phyloP scores from a whole-genome alignment of 2,888 invertebrate genomes.

The Sarcophaga caerulescens region DNA sequence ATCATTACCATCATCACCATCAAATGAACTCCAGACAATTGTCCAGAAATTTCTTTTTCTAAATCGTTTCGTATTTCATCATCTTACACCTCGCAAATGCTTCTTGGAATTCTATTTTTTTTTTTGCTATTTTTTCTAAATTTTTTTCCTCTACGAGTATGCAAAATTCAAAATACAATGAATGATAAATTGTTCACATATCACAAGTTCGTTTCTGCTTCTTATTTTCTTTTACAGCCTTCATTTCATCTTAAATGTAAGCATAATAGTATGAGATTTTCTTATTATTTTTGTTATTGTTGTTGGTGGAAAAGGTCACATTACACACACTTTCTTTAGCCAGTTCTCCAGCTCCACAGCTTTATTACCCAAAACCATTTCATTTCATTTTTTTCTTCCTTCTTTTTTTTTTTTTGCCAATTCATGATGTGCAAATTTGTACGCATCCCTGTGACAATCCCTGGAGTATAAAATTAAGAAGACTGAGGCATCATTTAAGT shows the following conservation, averaged over 20 bases:
- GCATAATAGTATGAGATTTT: slow-evolving; percentile 45
- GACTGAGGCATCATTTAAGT: slow-evolving; percentile 53
- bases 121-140: slow-evolving; percentile 12
- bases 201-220: slow-evolving; percentile 37
- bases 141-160: too few relatives aligned
- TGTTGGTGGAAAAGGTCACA: slow-evolving; percentile 57
- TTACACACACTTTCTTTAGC: slow-evolving; percentile 41
- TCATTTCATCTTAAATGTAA: slow-evolving; percentile 9
- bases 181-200: slow-evolving; percentile 68
- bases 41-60: slow-evolving; percentile 50
- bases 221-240: not conserved
- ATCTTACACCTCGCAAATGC: not conserved
- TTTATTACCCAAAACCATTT: slow-evolving; percentile 43
- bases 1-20: not conserved
- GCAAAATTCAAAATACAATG: slow-evolving; percentile 52
- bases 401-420: slow-evolving; percentile 32
- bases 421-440: slow-evolving; percentile 68
- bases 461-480: slow-evolving; percentile 62
- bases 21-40: slow-evolving; percentile 67
- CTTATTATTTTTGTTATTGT: slow-evolving; percentile 51
- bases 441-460: slow-evolving; percentile 32
- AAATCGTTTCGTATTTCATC: not conserved
- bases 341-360: not conserved
- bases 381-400: too few relatives aligned
- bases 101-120: slow-evolving; percentile 30